These are phyloP conservation scores for Zaprionus lineosus DNA, from an alignment of 2,888 invertebrate genomes.

Conservation along the genomic window DNA sequence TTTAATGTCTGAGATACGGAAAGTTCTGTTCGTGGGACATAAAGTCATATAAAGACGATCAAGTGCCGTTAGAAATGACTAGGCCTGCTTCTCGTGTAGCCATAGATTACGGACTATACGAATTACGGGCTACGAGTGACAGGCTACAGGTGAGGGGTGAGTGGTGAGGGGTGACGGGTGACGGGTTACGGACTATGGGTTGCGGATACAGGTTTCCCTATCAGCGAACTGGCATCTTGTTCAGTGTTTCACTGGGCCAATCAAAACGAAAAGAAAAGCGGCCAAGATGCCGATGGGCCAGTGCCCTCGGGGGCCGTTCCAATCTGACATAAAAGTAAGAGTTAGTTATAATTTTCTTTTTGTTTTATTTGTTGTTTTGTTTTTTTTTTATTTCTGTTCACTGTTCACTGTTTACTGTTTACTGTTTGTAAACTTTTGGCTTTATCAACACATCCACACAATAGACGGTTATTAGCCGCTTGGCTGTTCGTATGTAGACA, in stretches of 20 bases:
- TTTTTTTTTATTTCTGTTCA: conserved; percentile 30
- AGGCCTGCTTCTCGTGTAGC: no score
- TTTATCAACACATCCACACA: conserved; percentile 47
- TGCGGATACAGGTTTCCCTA: conserved; percentile 38
- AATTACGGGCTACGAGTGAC: no score
- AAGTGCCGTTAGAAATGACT: no score
- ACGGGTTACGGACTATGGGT: no score
- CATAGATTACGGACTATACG: no score
- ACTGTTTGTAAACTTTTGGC: no score
- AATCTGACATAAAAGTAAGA: conserved; percentile 35
- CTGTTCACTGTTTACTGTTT: no score
- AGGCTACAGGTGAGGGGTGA: no score
- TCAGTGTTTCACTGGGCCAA: conserved; percentile 45
- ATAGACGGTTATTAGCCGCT: conserved; percentile 52
- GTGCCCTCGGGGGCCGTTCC: conserved; percentile 5
- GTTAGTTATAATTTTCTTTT: conserved; percentile 8
- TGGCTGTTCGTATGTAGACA: conserved; percentile 43
- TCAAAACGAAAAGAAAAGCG: conserved; percentile 49
- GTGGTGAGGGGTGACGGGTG: no score
- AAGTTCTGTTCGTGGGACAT: no score
- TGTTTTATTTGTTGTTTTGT: conserved; percentile 14
- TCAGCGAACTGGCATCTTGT: conserved; percentile 18
- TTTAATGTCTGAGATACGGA: no score
- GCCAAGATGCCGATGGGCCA: conserved; percentile 4
- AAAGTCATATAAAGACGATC: no score